Percentiles rank a stretch among this genome's conserved stretches.
These are phyloP conservation scores for Fragum whitleyi DNA, from an alignment of 2,888 invertebrate genomes.

Conservation along the genomic window DNA sequence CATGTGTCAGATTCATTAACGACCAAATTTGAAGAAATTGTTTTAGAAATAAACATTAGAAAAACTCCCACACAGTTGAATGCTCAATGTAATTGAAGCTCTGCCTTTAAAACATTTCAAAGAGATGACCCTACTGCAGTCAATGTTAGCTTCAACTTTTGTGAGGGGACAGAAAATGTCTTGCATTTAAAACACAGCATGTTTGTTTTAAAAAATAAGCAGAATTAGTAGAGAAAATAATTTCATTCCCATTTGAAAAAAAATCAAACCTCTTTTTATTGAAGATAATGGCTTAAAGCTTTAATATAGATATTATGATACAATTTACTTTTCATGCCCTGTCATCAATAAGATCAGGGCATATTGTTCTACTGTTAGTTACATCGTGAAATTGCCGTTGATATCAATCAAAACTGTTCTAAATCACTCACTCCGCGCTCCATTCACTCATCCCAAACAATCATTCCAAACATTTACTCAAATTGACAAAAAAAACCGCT, in stretches of 20 bases:
- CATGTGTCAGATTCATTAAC: not conserved
- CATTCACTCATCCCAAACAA: too few relatives aligned
- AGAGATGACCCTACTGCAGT: constrained; percentile 76
- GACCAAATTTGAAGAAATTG: not conserved
- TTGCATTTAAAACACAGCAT: not conserved
- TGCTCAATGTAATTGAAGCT: constrained; percentile 47
- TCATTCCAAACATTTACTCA: too few relatives aligned
- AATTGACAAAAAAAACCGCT: too few relatives aligned
- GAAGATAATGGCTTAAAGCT: too few relatives aligned
- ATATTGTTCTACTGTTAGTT: too few relatives aligned
- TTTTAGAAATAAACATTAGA: constrained; percentile 62
- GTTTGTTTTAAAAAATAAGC: not conserved
- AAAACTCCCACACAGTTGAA: constrained; percentile 71
- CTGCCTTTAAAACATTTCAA: constrained; percentile 79
- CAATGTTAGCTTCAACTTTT: constrained; percentile 69
- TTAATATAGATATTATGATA: too few relatives aligned
- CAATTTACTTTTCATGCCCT: too few relatives aligned
- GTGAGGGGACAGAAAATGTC: constrained; percentile 24
- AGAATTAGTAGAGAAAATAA: not conserved
- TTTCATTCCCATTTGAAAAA: not conserved
- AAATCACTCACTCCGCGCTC: too few relatives aligned
- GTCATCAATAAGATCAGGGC: too few relatives aligned
- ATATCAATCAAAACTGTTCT: too few relatives aligned
- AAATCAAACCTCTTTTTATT: not conserved
- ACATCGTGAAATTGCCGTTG: too few relatives aligned